Conservation (phyloP, 2,888 invertebrate genomes). For the Drosophila bunnanda region DNA sequence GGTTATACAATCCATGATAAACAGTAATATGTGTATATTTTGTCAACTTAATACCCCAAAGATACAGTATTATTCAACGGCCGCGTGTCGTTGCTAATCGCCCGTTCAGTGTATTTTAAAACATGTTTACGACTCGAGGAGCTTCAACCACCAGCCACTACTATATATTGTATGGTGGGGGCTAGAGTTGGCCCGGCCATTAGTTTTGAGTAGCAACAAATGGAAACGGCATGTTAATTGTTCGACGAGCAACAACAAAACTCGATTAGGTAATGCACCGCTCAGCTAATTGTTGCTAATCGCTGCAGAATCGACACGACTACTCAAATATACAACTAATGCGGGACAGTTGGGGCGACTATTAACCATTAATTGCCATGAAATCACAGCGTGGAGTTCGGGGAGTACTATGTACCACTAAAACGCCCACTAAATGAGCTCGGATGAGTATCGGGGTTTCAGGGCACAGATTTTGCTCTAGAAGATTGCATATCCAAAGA, state of each 20-base stretch:
- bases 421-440: constrained; percentile 42
- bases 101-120: constrained; percentile 45
- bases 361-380: constrained; percentile 68
- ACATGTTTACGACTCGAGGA: constrained; percentile 52
- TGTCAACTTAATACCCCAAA: constrained; percentile 25
- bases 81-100: constrained; percentile 41
- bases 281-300: constrained; percentile 75
- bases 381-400: constrained; percentile 48
- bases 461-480: not conserved
- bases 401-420: constrained; percentile 5
- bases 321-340: constrained; percentile 42
- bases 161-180: constrained; percentile 1
- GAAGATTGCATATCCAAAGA: constrained; percentile 1
- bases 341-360: constrained; percentile 31
- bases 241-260: constrained; percentile 46
- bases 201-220: constrained; percentile 55
- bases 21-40: constrained; percentile 45
- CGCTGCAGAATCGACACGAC: constrained; percentile 72
- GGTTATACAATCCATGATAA: constrained; percentile 66
- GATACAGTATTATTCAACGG: constrained; percentile 38
- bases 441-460: not conserved
- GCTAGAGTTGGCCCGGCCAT: constrained; percentile 50
- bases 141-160: not conserved
- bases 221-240: constrained; percentile 73
- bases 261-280: constrained; percentile 72